Conservation (phyloP, 2,797 vertebrate species). For the Morus bassanus region DNA sequence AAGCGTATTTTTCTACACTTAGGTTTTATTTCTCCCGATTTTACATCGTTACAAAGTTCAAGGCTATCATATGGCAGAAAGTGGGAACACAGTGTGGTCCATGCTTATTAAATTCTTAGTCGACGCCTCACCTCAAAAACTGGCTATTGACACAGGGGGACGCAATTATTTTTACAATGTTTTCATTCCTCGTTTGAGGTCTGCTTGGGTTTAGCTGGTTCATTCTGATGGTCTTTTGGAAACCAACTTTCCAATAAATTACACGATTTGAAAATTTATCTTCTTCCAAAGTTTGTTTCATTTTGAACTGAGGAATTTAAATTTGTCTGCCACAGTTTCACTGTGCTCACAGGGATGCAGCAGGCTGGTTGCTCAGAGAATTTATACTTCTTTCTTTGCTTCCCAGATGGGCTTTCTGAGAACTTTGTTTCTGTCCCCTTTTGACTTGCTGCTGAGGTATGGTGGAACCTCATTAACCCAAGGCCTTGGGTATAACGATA, state of each 20-base stretch:
- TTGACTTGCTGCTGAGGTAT: not conserved
- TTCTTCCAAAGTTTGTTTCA: not conserved
- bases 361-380: not conserved
- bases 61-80: not conserved
- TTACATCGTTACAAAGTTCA: not conserved
- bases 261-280: not conserved
- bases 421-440: not conserved
- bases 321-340: not conserved
- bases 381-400: not conserved
- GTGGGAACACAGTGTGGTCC: not conserved
- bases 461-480: not conserved
- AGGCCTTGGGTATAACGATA: not conserved
- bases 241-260: slow-evolving; percentile 2
- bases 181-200: slow-evolving; percentile 14
- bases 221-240: not conserved
- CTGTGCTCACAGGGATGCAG: not conserved
- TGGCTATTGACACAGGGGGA: not conserved
- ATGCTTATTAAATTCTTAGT: not conserved
- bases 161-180: not conserved
- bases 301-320: not conserved
- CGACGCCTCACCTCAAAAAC: not conserved
- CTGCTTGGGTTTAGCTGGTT: not conserved
- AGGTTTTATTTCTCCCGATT: not conserved
- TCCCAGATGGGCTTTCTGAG: not conserved
- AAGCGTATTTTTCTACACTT: not conserved